Conservation (phyloP, 2,888 invertebrate genomes). For the Notodonta dromedarius region DNA sequence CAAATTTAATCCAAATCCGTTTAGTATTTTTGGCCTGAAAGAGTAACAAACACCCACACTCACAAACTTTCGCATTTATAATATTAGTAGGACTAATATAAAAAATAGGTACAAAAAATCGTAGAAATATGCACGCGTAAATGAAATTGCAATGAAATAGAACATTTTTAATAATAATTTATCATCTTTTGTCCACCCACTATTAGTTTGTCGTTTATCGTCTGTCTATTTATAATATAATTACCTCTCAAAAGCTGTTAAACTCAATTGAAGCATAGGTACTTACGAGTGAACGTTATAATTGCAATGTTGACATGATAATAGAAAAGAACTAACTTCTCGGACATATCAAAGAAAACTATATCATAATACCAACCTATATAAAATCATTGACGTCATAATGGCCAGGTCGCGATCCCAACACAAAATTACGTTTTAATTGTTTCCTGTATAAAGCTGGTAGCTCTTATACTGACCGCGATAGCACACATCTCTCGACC, state of each 20-base stretch:
- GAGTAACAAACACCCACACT: too few species aligned
- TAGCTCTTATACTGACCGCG: not conserved
- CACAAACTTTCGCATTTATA: too few species aligned
- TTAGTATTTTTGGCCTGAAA: too few species aligned
- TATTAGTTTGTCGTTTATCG: not conserved
- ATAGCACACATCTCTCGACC: not conserved
- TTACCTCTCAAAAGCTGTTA: not conserved
- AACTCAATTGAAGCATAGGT: not conserved
- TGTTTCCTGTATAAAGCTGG: not conserved
- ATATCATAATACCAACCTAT: too few species aligned
- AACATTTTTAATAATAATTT: not conserved
- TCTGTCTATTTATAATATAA: not conserved
- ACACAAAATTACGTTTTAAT: not conserved
- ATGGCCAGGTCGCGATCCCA: not conserved
- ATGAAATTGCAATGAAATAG: not conserved
- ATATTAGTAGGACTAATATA: too few species aligned
- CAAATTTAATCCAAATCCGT: too few species aligned
- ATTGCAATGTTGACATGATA: constrained; percentile 11
- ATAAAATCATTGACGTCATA: not conserved
- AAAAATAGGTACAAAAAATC: not conserved
- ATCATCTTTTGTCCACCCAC: not conserved
- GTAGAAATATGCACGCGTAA: not conserved
- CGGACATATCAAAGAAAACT: too few species aligned
- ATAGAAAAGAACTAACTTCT: not conserved
- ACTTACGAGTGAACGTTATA: constrained; percentile 13